Base-by-base conservation (phyloP, 2,888 invertebrate genomes). In the Arge pagana region DNA sequence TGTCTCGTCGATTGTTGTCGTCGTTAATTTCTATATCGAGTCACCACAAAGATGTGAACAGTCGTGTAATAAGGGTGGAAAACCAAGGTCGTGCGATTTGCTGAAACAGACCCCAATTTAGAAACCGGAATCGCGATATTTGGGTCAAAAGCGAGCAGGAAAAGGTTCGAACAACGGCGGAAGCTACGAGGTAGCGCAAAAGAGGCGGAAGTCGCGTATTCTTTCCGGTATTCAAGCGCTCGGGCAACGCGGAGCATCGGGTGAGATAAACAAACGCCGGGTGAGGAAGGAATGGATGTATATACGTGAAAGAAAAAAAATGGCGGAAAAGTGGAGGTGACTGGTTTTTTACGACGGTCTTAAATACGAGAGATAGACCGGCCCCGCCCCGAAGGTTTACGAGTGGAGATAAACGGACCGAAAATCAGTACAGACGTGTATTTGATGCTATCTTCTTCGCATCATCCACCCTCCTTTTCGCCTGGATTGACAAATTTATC, bases 351-450 rank as follows among this genome's bases (percentile, higher is more conserved):
- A 50, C 42, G 50, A 33, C 41, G 23, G 43, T 50, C 50, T 50
- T 43, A 43, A 50, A 50, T 43, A 43, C 43, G 50, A 16, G 42
- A 50, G 31, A 50, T 43, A 43, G 11, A 23, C 24, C 8, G 3
- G 18, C 42, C 31, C 42, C 45, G n/a, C 33, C 45, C 42, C 21
- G 10, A 13, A 41, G 24, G 23, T 50, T 50, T 50, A 50, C 42
- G 41, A 36, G 23, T 33, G 13, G 50, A 50, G 43, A 50, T 50
- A 42, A 45, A 50, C 50, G 31, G 50, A 50, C 43, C 50, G 28
- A 43, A 50, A 43, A 50, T 42, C 50, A 42, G 36, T 24, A n/a
- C n/a, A 33, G 11, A 50, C 42, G 42, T 50, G 50, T 43, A 50
- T 42, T 33, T 19, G 50, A 50, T 50, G 21, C 42, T 42, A 50